Percentiles rank a stretch among this genome's conserved stretches.
phyloP scores from a whole-genome alignment of 2,113 vertebrate species.

The Steatornis caripensis region DNA sequence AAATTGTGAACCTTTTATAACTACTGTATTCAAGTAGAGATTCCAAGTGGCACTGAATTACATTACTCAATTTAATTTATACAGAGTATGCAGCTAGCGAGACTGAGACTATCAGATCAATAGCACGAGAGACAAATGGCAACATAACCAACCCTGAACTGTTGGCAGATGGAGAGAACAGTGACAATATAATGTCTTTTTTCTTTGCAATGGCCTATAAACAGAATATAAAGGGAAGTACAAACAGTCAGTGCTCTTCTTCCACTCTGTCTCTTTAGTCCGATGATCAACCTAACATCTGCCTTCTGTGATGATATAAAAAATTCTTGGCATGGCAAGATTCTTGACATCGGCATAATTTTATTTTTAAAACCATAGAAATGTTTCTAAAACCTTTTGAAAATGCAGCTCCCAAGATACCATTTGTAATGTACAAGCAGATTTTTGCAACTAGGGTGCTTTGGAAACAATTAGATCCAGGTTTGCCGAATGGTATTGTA shows the following conservation, averaged over 20 bases:
- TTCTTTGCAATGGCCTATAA: not conserved
- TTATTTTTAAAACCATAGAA: not conserved
- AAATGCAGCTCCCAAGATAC: not conserved
- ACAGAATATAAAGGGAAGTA: conserved; percentile 22
- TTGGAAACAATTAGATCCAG: not conserved
- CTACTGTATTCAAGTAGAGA: not conserved
- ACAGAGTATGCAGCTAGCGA: conserved; percentile 45
- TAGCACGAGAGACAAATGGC: conserved; percentile 52
- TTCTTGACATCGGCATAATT: not conserved
- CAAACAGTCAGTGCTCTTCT: not conserved
- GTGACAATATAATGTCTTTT: not conserved
- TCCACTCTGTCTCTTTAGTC: not conserved
- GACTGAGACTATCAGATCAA: conserved; percentile 63
- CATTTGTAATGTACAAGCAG: not conserved
- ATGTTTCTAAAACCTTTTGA: not conserved
- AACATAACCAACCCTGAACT: conserved; percentile 43
- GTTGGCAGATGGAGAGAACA: conserved; percentile 36
- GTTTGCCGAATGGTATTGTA: not conserved
- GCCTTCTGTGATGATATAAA: not conserved
- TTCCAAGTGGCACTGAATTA: conserved; percentile 44
- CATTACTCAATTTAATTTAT: conserved; percentile 62
- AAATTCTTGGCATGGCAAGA: not conserved
- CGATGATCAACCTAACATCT: conserved; percentile 2
- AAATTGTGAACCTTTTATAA: conserved; percentile 33
- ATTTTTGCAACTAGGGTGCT: not conserved